Base-by-base conservation (phyloP, 2,797 vertebrate species). In the Pangasius mekongensis region DNA sequence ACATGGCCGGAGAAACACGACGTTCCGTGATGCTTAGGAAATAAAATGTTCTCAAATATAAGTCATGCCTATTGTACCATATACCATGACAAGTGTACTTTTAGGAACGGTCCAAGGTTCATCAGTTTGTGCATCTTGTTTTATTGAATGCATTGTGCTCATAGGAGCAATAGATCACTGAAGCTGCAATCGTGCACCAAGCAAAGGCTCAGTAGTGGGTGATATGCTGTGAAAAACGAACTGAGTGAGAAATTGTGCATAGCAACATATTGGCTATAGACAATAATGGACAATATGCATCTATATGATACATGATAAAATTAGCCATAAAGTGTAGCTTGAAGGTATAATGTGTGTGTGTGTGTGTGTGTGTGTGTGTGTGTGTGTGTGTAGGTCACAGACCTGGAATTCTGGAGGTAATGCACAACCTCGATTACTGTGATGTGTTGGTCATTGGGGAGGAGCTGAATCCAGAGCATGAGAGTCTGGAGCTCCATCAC, bases 361-460 rank as follows among this genome's bases (percentile, higher is more conserved):
- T 87, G 39, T 86, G 67, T 71, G 3, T 87, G 3, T 92, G 66
- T 90, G 18, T 39, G 16, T 82, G 85, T 10, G 30, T 85, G 66
- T 90, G 18, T 87, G 39, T 86, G 67, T 71, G 3, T 87, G 3
- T 92, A 99, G 98, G 86, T 86, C 95, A 89, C 69, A 96, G 97
- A 78, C 94, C 96, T 69, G 93, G 95, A 71, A 93, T 97, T 88
- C 94, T 96, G 91, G 97, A 99, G 92, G 96, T 97, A 93, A 97
- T 98, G 92, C 98, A 99, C 92, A 98, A 97, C 94, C 94, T 99
- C 93, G 98, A 99, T 93, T 99, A 98, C 94, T 99, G 99, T 92
- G 98, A 99, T 80, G 94, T 99, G 91, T 92, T 99, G 95, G 96
- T 99, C 69, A 96, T 97, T 78, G 98, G 97, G 0, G 94, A 98